Evolutionary conservation across 2,888 invertebrate species (phyloP).

Genomic region (Idaea dimidiata): DNA sequence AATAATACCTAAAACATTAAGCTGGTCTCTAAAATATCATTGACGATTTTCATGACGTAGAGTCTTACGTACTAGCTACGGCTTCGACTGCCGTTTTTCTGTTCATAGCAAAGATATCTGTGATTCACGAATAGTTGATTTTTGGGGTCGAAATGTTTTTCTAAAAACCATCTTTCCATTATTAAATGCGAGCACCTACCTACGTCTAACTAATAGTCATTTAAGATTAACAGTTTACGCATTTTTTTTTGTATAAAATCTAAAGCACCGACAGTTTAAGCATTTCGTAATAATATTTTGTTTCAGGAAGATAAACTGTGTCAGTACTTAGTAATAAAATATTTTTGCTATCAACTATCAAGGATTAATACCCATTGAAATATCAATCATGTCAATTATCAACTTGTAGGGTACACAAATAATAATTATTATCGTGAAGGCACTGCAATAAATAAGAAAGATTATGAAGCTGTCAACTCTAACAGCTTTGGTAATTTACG

Average conservation of each 20-base stretch:
- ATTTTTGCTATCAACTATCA: background rate
- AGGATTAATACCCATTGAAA: background rate
- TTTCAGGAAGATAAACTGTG: no score
- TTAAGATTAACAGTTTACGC: no score
- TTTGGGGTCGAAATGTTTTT: no score
- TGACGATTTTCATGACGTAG: background rate
- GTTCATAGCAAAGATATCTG: no score
- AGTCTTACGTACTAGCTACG: background rate
- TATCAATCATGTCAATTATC: constrained; percentile 1
- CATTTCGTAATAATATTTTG: no score
- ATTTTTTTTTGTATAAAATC: no score
- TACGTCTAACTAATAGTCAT: no score
- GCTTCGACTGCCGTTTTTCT: background rate
- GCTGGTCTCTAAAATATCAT: background rate
- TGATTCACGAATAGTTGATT: no score
- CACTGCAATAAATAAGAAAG: background rate
- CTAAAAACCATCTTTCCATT: no score
- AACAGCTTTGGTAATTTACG: background rate
- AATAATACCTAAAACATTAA: background rate
- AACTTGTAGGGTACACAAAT: background rate
- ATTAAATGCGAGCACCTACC: no score
- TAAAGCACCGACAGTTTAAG: no score
- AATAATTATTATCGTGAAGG: background rate
- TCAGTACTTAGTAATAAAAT: background rate
- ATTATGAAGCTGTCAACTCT: background rate